Percentiles rank a stretch among this genome's conserved stretches.
These are phyloP conservation scores for Lepus americanus DNA, from an alignment of 2,113 vertebrate species.

Conservation along the genomic window DNA sequence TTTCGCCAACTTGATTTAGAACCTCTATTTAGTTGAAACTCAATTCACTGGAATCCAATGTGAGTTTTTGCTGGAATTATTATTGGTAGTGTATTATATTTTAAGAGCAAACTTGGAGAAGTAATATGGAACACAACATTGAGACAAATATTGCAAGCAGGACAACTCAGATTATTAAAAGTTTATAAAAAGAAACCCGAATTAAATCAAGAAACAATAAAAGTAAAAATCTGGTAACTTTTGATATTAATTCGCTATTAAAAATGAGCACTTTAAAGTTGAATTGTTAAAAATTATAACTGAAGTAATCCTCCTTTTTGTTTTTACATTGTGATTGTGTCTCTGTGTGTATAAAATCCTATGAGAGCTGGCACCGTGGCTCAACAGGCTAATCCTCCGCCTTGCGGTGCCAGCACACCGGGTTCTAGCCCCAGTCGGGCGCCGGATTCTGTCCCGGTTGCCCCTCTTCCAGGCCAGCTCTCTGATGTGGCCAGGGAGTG, in stretches of 20 bases:
- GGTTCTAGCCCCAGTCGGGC: too few relatives aligned
- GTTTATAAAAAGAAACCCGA: not conserved
- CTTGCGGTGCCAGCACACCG: too few relatives aligned
- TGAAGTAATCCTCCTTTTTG: not conserved
- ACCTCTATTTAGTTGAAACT: not conserved
- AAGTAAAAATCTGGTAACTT: not conserved
- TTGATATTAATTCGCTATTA: not conserved
- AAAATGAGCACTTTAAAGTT: not conserved
- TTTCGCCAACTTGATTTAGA: not conserved
- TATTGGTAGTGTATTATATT: not conserved
- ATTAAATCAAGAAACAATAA: not conserved
- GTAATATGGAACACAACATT: not conserved
- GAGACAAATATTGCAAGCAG: not conserved
- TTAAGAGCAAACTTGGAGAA: not conserved
- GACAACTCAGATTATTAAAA: not conserved
- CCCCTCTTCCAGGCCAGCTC: too few relatives aligned
- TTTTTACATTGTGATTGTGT: not conserved
- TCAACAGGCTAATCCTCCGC: too few relatives aligned
- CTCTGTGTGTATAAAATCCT: too few relatives aligned
- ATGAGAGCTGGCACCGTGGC: too few relatives aligned
- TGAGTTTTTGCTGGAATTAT: not conserved
- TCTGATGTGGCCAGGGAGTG: too few relatives aligned
- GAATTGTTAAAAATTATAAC: conserved; percentile 21
- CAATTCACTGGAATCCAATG: not conserved
- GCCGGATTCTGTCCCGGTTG: too few relatives aligned